phyloP scores from a whole-genome alignment of 2,113 vertebrate genomes.

The Chloebia gouldiae region DNA sequence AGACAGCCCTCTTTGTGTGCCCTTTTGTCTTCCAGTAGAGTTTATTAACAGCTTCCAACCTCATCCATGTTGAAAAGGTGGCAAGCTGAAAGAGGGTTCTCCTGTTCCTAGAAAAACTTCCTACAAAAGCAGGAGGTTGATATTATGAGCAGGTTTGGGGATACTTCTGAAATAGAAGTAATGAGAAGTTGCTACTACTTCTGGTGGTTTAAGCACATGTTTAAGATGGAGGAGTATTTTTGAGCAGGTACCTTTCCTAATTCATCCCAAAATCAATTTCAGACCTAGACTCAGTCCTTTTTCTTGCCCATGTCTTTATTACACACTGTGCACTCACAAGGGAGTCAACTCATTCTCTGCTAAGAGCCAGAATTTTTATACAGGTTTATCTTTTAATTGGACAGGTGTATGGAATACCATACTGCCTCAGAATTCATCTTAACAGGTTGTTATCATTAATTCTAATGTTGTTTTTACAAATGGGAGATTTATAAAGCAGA shows the following conservation, averaged over 20 bases:
- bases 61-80: neutral
- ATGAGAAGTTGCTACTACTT: neutral
- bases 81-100: neutral
- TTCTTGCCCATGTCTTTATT: neutral
- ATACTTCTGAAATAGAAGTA: neutral
- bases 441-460: neutral
- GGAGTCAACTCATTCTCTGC: neutral
- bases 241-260: neutral
- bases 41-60: neutral
- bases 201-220: neutral
- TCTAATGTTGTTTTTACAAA: neutral
- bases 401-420: neutral
- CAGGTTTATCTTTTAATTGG: neutral
- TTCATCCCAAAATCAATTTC: neutral
- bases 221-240: neutral
- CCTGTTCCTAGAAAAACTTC: neutral
- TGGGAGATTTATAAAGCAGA: neutral
- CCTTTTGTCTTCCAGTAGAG: neutral
- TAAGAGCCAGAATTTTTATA: neutral
- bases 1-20: neutral
- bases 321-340: neutral
- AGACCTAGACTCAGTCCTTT: neutral
- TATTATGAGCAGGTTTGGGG: neutral
- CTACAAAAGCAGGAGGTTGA: neutral
- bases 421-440: neutral